Evolutionary conservation across 2,888 invertebrate species (phyloP).

Genomic region (Calliopum simillimum): DNA sequence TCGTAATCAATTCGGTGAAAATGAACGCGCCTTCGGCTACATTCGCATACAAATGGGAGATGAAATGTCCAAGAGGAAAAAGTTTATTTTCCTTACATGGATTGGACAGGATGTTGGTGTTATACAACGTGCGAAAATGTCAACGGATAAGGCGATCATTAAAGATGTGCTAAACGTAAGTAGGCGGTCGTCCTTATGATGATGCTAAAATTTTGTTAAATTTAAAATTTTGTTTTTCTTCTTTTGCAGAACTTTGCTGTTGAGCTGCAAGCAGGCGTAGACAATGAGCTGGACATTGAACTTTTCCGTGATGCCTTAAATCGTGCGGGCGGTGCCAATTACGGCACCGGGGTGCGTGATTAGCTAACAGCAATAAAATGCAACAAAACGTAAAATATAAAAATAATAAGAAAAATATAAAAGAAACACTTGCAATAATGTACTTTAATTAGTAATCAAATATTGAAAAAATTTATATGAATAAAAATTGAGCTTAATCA

Average conservation of each 20-base stretch:
- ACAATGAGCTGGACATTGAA: conserved; percentile 77
- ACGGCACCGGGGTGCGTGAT: conserved; percentile 81
- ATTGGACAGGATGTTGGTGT: conserved; percentile 80
- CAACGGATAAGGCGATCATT: conserved; percentile 82
- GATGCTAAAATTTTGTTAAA: conserved; percentile 8
- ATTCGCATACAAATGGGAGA: conserved; percentile 82
- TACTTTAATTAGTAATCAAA: conserved; percentile 31
- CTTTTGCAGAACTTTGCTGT: conserved; percentile 80
- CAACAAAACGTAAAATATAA: conserved; percentile 7
- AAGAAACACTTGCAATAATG: conserved; percentile 31
- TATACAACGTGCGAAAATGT: conserved; percentile 84
- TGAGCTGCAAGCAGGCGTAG: conserved; percentile 78
- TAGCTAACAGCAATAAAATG: conserved; percentile 45
- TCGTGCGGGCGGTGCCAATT: conserved; percentile 83
- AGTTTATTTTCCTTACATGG: conserved; percentile 84
- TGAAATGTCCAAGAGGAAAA: conserved; percentile 84
- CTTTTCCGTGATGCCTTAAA: conserved; percentile 77
- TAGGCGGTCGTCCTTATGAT: conserved; percentile 17
- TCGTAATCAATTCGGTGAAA: conserved; percentile 76
- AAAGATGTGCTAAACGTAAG: conserved; percentile 81
- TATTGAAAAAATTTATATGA: conserved; percentile 22
- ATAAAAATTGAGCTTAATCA: not conserved
- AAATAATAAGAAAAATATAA: conserved; percentile 36
- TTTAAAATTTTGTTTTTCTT: conserved; percentile 19
- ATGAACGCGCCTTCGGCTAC: conserved; percentile 81